Conservation (phyloP, 2,888 invertebrate species). For the Nephrocerus scutellatus region DNA sequence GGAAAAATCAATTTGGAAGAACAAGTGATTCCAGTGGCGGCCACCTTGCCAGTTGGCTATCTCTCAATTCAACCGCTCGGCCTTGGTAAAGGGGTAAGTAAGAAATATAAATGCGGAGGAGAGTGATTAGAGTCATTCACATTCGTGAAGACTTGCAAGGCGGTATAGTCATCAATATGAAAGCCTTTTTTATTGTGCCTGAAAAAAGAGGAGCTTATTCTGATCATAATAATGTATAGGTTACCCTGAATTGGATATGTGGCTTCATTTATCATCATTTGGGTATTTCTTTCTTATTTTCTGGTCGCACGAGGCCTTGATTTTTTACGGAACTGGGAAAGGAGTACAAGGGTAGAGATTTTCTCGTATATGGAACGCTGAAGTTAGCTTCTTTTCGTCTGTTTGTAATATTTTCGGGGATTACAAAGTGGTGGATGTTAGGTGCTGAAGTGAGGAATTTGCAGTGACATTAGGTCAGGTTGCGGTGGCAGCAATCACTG, state of each 20-base stretch:
- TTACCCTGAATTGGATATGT: too few species aligned
- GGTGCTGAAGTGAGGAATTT: too few species aligned
- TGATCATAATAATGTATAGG: too few species aligned
- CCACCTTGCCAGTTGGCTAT: conserved; percentile 82
- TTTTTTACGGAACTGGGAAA: too few species aligned
- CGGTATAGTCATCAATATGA: not conserved
- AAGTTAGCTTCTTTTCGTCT: not conserved
- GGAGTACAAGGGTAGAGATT: not conserved
- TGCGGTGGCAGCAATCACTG: too few species aligned
- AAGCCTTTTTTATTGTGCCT: too few species aligned
- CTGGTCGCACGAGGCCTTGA: too few species aligned
- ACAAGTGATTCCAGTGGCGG: conserved; percentile 77
- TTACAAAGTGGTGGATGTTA: too few species aligned
- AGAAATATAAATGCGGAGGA: conserved; percentile 5
- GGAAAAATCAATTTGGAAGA: conserved; percentile 79
- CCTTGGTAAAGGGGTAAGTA: conserved; percentile 78
- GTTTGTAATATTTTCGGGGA: too few species aligned
- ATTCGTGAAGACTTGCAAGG: not conserved
- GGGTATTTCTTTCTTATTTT: too few species aligned
- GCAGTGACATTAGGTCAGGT: too few species aligned
- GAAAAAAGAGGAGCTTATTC: too few species aligned
- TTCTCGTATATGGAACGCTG: not conserved
- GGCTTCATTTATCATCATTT: conserved; percentile 1
- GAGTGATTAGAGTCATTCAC: conserved; percentile 9
- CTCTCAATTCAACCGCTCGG: conserved; percentile 83